A percentile compares a stretch with the other conserved stretches of the same genome.
Conservation (phyloP, 2,888 invertebrate species). For the Zootermopsis nevadensis region DNA sequence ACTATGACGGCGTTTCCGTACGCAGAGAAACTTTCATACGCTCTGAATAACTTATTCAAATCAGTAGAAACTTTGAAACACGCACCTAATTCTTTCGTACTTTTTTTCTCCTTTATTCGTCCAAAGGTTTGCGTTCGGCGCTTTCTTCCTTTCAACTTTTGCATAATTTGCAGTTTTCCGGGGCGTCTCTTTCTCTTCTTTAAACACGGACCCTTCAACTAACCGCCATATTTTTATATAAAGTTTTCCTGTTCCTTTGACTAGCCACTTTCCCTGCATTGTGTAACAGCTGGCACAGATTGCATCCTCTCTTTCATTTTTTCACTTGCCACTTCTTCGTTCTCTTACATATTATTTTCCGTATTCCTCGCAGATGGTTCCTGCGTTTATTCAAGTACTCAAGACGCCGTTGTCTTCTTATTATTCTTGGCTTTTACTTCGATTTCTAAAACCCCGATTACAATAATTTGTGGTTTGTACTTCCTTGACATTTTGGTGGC, state of each 20-base stretch:
- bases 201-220: constrained; percentile 11
- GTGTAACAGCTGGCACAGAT: constrained; percentile 26
- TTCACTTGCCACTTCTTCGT: constrained; percentile 19
- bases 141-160: constrained; percentile 16
- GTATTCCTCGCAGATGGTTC: not conserved
- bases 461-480: not conserved
- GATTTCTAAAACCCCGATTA: not conserved
- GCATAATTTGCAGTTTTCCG: constrained; percentile 27
- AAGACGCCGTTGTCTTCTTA: not conserved
- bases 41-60: constrained; percentile 29
- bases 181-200: not conserved
- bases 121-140: not conserved
- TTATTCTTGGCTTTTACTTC: not conserved
- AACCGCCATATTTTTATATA: constrained; percentile 22
- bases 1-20: not conserved
- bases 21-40: not conserved
- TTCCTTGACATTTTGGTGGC: not conserved
- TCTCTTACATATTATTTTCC: constrained; percentile 24
- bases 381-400: not conserved
- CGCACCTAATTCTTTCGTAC: not conserved
- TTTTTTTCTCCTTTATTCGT: not conserved
- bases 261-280: constrained; percentile 12
- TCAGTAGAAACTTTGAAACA: constrained; percentile 21
- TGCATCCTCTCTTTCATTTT: constrained; percentile 9
- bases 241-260: constrained; percentile 14